Base-by-base conservation (phyloP, 1,140 invertebrate genomes). In the Dreissena rostriformis region DNA sequence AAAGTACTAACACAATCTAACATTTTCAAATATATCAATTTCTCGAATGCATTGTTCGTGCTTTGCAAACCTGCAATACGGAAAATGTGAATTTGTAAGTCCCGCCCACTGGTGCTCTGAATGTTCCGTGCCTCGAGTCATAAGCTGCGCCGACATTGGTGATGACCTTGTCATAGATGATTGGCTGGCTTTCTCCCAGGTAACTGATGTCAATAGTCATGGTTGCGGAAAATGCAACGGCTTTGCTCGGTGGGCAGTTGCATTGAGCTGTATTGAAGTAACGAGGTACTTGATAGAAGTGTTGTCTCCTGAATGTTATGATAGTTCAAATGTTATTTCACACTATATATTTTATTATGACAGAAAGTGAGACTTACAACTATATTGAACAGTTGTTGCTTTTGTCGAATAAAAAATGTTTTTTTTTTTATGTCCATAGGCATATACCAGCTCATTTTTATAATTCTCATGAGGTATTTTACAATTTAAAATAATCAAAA, bases 31-130 rank as follows among this genome's bases (percentile, higher is more conserved):
- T 39, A 39, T 39, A 39, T 39, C 8, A 5, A 39, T 39, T 39
- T 5, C 39, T 5, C 39, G 8, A 39, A 39, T 39, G 2, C 8
- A 39, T 39, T 39, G 8, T 39, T 39, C 39, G 8, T 39, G 39
- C 39, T 39, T 39, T 39, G 39, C 39, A 39, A 39, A 39, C 39
- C 39, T 39, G 39, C n/a, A n/a, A 29, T 12, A 51, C 79, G 39
- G 79, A 82, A 39, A 82, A 82, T 4, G 70, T 51, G 29, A 82
- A 82, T 24, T 82, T 82, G 61, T 82, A 82, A n/a, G 79, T 82
- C 14, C 79, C 79, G 11, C 67, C 71, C 26, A 82, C 79, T 15
- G 79, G 79, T 28, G 79, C 79, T 15, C 79, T 39, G 61, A 82
- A 82, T 5, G 70, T 10, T 24, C 79, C 79, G 39, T 82, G 79